Percentiles rank a stretch among this genome's conserved stretches.
phyloP scores from a whole-genome alignment of 1,140 invertebrate species.

The Brachionus calyciflorus region DNA sequence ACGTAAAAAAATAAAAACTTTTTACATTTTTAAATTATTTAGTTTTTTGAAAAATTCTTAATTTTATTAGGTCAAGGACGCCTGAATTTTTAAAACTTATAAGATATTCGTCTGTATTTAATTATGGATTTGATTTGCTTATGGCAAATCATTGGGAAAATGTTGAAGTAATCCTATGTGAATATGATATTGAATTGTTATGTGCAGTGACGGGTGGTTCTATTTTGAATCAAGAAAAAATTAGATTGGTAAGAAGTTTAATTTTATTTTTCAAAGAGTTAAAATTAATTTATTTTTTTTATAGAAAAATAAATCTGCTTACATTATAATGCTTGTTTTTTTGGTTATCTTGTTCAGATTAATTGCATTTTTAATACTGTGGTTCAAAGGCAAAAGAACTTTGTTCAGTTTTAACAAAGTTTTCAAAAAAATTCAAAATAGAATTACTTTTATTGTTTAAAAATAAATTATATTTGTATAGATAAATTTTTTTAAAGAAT shows the following conservation, averaged over 20 bases:
- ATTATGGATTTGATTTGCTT: constrained; percentile 32
- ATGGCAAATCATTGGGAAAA: constrained; percentile 46
- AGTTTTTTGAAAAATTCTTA: background rate
- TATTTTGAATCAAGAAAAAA: constrained; percentile 4
- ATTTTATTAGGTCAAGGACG: background rate
- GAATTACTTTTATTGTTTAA: background rate
- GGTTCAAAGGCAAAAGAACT: background rate
- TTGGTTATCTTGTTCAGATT: background rate
- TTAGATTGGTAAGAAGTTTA: background rate
- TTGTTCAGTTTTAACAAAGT: background rate
- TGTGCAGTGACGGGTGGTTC: background rate
- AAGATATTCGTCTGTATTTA: constrained; percentile 24
- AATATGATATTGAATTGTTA: constrained; percentile 36
- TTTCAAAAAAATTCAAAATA: background rate
- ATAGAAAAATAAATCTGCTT: constrained; percentile 20
- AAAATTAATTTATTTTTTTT: background rate
- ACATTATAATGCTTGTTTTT: constrained; percentile 13
- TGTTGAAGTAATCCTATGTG: constrained; percentile 18
- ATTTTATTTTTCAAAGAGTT: background rate
- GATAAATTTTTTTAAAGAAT: no score
- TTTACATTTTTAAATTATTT: background rate
- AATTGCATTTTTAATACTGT: background rate
- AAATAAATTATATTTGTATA: no score
- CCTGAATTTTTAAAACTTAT: background rate
- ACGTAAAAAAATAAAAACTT: background rate